phyloP scores from a whole-genome alignment of 2,888 invertebrate genomes.

The Furcula furcula region DNA sequence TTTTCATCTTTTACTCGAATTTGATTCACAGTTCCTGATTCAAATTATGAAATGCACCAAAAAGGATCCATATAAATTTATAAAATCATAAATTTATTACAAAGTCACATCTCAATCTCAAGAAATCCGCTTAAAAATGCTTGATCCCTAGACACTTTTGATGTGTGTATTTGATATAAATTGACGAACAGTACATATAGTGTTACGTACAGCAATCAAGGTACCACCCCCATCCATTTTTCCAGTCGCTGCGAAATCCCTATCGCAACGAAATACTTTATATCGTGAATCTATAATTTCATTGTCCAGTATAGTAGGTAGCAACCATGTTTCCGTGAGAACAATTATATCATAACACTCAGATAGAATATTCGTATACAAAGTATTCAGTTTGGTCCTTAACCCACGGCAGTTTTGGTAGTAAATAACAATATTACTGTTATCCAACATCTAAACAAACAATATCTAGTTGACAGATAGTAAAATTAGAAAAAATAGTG shows the following conservation, averaged over 20 bases:
- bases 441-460: background rate
- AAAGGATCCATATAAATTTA: no score
- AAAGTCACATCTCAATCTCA: no score
- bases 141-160: no score
- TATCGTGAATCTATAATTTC: slow-evolving; percentile 1
- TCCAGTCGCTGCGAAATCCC: background rate
- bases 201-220: background rate
- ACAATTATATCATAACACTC: slow-evolving; percentile 4
- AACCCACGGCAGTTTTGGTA: slow-evolving; percentile 2
- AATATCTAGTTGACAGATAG: background rate
- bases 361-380: slow-evolving; percentile 1
- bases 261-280: background rate
- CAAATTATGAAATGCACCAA: no score
- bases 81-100: no score
- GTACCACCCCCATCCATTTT: slow-evolving; percentile 2
- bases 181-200: background rate
- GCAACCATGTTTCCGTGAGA: slow-evolving; percentile 4
- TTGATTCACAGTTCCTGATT: no score
- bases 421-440: background rate
- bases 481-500: background rate
- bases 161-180: no score
- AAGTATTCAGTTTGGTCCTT: slow-evolving; percentile 2
- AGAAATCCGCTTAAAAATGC: no score
- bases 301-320: background rate
- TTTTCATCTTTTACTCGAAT: no score